These are phyloP conservation scores for Lepidocyrtoides sp. DNA, from an alignment of 2,888 invertebrate species.

Conservation along the genomic window DNA sequence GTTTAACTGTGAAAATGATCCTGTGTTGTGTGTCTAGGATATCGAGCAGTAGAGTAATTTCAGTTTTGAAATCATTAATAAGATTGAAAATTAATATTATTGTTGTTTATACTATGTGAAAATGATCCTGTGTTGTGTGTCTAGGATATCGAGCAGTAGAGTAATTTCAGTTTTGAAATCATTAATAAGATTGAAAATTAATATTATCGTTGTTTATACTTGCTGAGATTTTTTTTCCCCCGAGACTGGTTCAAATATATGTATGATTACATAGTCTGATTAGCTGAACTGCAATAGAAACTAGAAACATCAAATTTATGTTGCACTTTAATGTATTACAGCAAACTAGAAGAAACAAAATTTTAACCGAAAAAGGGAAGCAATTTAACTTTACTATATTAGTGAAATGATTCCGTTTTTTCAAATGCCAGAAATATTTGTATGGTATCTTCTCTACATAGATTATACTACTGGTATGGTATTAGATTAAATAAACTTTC, in stretches of 20 bases:
- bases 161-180: not conserved
- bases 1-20: no score
- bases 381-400: not conserved
- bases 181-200: not conserved
- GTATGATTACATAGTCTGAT: conserved; percentile 22
- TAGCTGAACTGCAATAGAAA: not conserved
- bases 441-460: no score
- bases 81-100: not conserved
- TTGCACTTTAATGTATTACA: not conserved
- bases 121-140: no score
- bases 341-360: not conserved
- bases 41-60: no score
- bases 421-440: no score
- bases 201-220: not conserved
- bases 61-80: not conserved
- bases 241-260: not conserved
- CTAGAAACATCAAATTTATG: not conserved
- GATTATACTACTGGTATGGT: no score
- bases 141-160: no score
- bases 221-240: not conserved
- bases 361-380: not conserved
- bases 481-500: no score
- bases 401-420: no score
- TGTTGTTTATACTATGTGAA: not conserved
- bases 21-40: no score